phyloP scores from a whole-genome alignment of 1,140 invertebrate species.

The Drosophila nannoptera region DNA sequence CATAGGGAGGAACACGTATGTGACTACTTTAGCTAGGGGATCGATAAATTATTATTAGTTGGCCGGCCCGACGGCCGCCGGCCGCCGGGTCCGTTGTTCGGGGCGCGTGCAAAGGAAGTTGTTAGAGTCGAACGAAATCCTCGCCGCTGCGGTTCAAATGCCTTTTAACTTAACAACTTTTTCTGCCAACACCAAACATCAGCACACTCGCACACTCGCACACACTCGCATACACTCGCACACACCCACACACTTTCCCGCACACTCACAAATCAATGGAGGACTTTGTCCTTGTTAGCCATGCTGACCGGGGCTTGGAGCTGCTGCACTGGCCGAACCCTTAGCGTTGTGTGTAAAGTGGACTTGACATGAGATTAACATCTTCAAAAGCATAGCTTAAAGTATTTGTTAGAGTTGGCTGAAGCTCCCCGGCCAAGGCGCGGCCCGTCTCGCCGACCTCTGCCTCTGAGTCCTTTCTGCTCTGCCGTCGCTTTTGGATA shows the following conservation, averaged over 20 bases:
- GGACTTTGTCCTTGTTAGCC: conserved; percentile 60
- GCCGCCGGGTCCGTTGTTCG: conserved; percentile 25
- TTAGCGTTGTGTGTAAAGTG: conserved; percentile 77
- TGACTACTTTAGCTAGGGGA: conserved; percentile 75
- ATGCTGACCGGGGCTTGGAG: too few species aligned
- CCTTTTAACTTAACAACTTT: conserved; percentile 79
- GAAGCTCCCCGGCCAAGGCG: conserved; percentile 46
- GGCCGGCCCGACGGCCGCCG: too few species aligned
- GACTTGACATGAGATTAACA: conserved; percentile 78
- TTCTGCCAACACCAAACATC: conserved; percentile 71
- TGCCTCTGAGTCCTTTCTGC: conserved; percentile 40
- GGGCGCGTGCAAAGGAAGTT: conserved; percentile 57
- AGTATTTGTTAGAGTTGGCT: conserved; percentile 75
- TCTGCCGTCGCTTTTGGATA: conserved; percentile 62
- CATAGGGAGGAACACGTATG: conserved; percentile 71
- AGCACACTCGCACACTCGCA: conserved; percentile 16
- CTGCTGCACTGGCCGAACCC: conserved; percentile 48
- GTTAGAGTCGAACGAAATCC: conserved; percentile 72
- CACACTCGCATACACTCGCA: conserved; percentile 16
- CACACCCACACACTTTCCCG: conserved; percentile 20
- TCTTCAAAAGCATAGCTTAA: conserved; percentile 78
- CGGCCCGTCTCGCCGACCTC: conserved; percentile 12
- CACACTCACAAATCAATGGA: conserved; percentile 63
- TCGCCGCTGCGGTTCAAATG: conserved; percentile 73
- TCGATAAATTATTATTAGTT: conserved; percentile 79